Evolutionary conservation across 2,113 vertebrate species (phyloP).

Genomic region (Psittacula cyanocephala): DNA sequence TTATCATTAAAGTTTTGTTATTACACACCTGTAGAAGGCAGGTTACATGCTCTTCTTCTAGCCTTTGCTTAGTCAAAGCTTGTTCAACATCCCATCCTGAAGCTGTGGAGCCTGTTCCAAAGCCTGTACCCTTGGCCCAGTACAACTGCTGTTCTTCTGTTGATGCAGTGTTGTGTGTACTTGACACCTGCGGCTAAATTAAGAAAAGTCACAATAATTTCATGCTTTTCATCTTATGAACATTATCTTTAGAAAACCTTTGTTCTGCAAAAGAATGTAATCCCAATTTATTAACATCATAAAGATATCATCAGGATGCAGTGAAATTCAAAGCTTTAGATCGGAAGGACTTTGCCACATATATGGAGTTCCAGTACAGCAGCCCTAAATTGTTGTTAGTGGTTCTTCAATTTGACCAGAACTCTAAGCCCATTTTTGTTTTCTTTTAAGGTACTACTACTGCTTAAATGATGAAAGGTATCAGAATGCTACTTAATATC

Average conservation of each 20-base stretch:
- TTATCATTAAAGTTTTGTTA: not conserved
- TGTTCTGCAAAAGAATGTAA: not conserved
- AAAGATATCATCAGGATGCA: not conserved
- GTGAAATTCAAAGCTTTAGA: not conserved
- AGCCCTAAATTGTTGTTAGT: not conserved
- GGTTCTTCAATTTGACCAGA: not conserved
- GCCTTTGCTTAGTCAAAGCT: constrained; percentile 96
- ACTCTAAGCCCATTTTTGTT: not conserved
- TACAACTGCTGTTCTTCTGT: constrained; percentile 97
- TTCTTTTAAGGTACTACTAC: not conserved
- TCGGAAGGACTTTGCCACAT: not conserved
- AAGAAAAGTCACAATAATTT: not conserved
- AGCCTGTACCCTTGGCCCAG: constrained; percentile 98
- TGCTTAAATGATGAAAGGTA: not conserved
- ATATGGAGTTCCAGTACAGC: not conserved
- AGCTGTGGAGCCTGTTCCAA: constrained; percentile 96
- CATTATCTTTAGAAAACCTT: not conserved
- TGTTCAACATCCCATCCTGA: constrained; percentile 99
- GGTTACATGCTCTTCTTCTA: constrained; percentile 97
- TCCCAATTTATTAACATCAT: not conserved
- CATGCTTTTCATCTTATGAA: not conserved
- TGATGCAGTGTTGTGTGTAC: constrained; percentile 84
- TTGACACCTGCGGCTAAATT: constrained; percentile 88
- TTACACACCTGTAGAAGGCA: constrained; percentile 90
- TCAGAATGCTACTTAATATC: not conserved